phyloP scores from a whole-genome alignment of 1,140 invertebrate species.

The Bactericera cockerelli region DNA sequence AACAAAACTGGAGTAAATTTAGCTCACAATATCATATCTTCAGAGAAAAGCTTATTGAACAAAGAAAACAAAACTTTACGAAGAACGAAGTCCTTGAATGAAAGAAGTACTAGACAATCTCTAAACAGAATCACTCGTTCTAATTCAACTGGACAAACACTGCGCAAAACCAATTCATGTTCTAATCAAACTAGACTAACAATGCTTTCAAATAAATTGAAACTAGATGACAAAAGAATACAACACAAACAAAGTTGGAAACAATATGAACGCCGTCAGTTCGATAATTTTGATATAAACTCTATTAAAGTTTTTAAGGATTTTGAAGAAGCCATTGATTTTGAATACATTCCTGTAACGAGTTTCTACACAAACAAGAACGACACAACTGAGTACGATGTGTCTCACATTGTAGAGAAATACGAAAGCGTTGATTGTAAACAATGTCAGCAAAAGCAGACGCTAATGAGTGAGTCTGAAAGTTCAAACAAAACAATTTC shows the following conservation, averaged over 20 bases:
- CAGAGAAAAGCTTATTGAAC: no score
- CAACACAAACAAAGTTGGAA: no score
- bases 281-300: neutral
- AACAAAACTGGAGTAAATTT: neutral
- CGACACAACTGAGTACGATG: neutral
- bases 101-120: neutral
- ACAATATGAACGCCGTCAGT: no score
- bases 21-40: no score
- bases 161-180: no score
- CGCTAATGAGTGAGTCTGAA: neutral
- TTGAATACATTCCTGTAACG: constrained; percentile 7
- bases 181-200: no score
- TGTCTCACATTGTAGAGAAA: neutral
- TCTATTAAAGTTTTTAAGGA: neutral
- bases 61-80: neutral
- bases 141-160: no score
- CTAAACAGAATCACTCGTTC: neutral
- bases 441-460: neutral
- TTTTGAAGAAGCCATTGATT: neutral
- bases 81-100: neutral
- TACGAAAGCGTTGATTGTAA: neutral
- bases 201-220: no score
- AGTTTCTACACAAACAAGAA: constrained; percentile 6
- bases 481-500: neutral
- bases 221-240: no score